Evolutionary conservation across 2,888 invertebrate species (phyloP), one percentile per base, ranked within the genome.

Genomic region (Mythimna lalbum): DNA sequence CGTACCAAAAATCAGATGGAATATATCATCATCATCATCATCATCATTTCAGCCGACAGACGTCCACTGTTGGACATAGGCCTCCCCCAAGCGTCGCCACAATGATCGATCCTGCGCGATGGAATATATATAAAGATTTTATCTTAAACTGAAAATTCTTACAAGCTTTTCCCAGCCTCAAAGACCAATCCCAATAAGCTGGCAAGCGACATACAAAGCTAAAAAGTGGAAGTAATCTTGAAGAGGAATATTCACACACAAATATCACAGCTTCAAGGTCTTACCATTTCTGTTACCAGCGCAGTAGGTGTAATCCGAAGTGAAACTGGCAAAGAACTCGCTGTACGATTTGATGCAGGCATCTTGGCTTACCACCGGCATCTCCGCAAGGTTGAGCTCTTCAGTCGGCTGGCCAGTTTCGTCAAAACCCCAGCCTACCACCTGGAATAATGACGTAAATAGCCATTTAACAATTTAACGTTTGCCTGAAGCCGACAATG

Each of bases 281-380:
- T 39, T 80, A 96, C 96, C 96, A 63, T 96, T 93, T 84, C 94
- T 94, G 67, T 92, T 95, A 0, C 96, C 96, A 56, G 96, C 96
- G 81, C 96, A 96, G 86, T 90, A 97, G 0, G 97, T 97, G 81
- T 93, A 96, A 1, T 96, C 95, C 0, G 96, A 96, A 0, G 97
- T 96, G 87, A 97, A 97, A 52, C 96, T 91, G 0, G 96, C 96
- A 87, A 96, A 97, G 93, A 97, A 97, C 63, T 97, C 96, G 79
- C 96, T 96, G 89, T 96, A 96, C 0, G 97, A 97, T 72, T 96
- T 91, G 80, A 97, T 94, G 89, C 97, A 97, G 10, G 96, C 96
- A 86, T 96, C 96, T 76, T 96, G 96, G 77, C 96, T 95, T 0
- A 97, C 96, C 12, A 97, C 93, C 0, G 97, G 97, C 97, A 97